Evolutionary conservation across 2,797 vertebrate species (phyloP).

Genomic region (Syngnathus acus): DNA sequence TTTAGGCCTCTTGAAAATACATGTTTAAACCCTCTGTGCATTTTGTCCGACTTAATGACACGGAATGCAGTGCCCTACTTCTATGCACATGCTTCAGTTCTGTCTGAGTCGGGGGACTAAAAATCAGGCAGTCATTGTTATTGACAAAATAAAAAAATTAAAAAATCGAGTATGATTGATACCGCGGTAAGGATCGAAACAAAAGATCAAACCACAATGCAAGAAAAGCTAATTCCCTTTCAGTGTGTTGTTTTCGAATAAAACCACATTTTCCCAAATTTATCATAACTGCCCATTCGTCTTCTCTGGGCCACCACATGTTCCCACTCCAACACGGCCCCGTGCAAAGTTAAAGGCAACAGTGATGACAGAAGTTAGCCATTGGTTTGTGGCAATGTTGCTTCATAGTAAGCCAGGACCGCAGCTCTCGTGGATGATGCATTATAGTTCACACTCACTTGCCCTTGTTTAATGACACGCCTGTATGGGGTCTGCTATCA

Average conservation of each 20-base stretch:
- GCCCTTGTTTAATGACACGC: conserved; percentile 63
- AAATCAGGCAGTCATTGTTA: conserved; percentile 28
- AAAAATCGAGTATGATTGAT: conserved; percentile 40
- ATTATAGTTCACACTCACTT: conserved; percentile 53
- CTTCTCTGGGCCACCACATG: conserved; percentile 53
- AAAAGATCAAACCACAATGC: neutral
- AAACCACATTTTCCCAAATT: conserved; percentile 45
- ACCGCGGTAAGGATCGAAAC: conserved; percentile 36
- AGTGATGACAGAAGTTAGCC: conserved; percentile 50
- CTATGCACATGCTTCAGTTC: conserved; percentile 20
- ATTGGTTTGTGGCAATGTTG: conserved; percentile 60
- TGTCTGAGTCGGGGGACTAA: conserved; percentile 1
- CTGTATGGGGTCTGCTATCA: conserved; percentile 52
- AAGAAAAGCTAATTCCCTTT: conserved; percentile 33
- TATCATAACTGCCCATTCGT: conserved; percentile 60
- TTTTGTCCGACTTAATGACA: conserved; percentile 43
- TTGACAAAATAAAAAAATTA: conserved; percentile 30
- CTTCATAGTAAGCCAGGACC: conserved; percentile 51
- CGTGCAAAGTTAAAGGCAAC: conserved; percentile 52
- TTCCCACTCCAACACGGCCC: conserved; percentile 37
- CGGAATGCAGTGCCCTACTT: conserved; percentile 28
- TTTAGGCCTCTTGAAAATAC: conserved; percentile 32
- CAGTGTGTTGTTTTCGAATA: conserved; percentile 44
- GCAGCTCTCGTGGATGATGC: conserved; percentile 48
- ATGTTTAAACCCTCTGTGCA: conserved; percentile 30